phyloP scores from a whole-genome alignment of 2,888 invertebrate species.

The Limnephilus rhombicus region DNA sequence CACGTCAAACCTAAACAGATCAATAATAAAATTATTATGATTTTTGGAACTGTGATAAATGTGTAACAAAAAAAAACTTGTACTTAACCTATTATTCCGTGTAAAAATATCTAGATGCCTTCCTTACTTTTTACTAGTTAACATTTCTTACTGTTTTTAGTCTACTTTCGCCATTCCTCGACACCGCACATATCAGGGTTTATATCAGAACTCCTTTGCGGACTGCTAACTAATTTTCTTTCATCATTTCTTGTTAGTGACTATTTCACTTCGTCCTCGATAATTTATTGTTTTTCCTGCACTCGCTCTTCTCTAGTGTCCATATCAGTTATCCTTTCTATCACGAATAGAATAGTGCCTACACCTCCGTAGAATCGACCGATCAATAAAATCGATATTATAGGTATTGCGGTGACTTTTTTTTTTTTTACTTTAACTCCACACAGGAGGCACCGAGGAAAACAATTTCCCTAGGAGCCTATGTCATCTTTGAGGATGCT shows the following conservation, averaged over 20 bases:
- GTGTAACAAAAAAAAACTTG: not conserved
- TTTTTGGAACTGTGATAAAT: not conserved
- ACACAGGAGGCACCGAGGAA: too few species aligned
- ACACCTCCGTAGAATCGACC: not conserved
- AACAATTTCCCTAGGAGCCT: too few species aligned
- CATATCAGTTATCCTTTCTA: not conserved
- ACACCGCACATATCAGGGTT: too few species aligned
- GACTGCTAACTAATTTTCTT: too few species aligned
- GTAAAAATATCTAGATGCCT: not conserved
- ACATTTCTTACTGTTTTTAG: too few species aligned
- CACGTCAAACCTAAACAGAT: not conserved
- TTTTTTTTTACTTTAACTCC: too few species aligned
- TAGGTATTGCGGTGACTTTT: not conserved
- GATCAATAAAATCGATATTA: not conserved
- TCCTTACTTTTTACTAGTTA: not conserved
- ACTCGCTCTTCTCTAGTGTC: not conserved
- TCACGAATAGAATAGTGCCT: not conserved
- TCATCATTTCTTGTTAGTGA: too few species aligned
- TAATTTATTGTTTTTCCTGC: too few species aligned
- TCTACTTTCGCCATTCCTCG: too few species aligned
- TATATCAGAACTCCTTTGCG: too few species aligned
- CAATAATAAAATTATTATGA: not conserved
- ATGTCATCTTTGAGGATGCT: too few species aligned
- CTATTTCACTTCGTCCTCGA: too few species aligned
- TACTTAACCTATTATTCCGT: not conserved